Conservation (phyloP, 1,140 invertebrate genomes). For the Macrotrachela quadricornifera region DNA sequence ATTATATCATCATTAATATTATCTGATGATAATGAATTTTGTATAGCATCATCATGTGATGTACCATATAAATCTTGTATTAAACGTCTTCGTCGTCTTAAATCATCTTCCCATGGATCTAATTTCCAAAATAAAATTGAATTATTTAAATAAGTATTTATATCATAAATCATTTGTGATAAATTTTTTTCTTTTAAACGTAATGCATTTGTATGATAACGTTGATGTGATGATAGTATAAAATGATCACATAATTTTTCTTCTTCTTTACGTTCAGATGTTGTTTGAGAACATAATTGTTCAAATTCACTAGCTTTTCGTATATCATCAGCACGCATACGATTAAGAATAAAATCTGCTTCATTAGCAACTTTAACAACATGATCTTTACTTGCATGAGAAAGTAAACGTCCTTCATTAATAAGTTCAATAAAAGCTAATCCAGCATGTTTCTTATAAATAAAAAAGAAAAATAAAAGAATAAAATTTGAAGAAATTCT, state of each 20-base stretch:
- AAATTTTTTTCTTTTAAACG: constrained; percentile 71
- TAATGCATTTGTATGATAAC: constrained; percentile 74
- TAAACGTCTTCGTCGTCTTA: constrained; percentile 68
- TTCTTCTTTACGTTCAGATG: constrained; percentile 68
- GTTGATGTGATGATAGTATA: constrained; percentile 69
- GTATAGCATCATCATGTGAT: constrained; percentile 68
- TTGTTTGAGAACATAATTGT: constrained; percentile 68
- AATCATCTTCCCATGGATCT: constrained; percentile 97
- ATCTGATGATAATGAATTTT: constrained; percentile 43
- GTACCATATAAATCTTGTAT: constrained; percentile 79
- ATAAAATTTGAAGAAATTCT: too few species aligned
- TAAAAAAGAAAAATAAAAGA: too few species aligned
- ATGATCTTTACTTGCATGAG: constrained; percentile 96
- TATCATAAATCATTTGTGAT: constrained; percentile 72
- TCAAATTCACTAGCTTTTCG: constrained; percentile 95
- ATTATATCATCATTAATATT: too few species aligned
- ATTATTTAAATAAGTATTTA: constrained; percentile 29
- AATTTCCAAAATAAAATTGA: constrained; percentile 58
- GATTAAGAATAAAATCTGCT: constrained; percentile 92
- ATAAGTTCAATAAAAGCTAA: constrained; percentile 96
- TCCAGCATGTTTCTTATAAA: constrained; percentile 71
- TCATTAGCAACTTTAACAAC: constrained; percentile 98
- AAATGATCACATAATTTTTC: constrained; percentile 89
- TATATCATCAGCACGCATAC: constrained; percentile 94
- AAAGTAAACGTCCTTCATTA: constrained; percentile 81